phyloP scores from a whole-genome alignment of 2,797 vertebrate genomes.

The Champsocephalus gunnari region DNA sequence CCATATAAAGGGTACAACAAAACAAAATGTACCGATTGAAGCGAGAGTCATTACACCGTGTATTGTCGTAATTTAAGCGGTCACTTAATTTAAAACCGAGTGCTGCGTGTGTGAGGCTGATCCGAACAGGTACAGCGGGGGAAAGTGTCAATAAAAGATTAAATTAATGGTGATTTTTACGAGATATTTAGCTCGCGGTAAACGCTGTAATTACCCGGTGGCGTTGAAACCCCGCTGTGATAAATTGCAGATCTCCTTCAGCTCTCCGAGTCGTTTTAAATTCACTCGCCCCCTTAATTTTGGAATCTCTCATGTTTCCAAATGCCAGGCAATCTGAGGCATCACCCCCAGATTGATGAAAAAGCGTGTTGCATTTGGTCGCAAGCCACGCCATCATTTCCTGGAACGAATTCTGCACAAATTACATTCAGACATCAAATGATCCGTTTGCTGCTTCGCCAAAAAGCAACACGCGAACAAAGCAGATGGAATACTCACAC shows the following conservation, averaged over 20 bases:
- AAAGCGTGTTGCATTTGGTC: slow-evolving; percentile 56
- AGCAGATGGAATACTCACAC: slow-evolving; percentile 33
- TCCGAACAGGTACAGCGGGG: slow-evolving; percentile 17
- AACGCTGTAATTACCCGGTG: slow-evolving; percentile 35
- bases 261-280: slow-evolving; percentile 26
- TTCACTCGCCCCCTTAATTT: slow-evolving; percentile 33
- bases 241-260: slow-evolving; percentile 42
- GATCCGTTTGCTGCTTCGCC: slow-evolving; percentile 52
- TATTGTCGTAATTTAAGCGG: slow-evolving; percentile 44
- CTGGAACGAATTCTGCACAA: slow-evolving; percentile 58
- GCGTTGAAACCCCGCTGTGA: slow-evolving; percentile 42
- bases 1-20: slow-evolving; percentile 25
- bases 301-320: slow-evolving; percentile 39
- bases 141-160: slow-evolving; percentile 8
- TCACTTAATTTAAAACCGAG: slow-evolving; percentile 55
- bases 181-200: slow-evolving; percentile 27
- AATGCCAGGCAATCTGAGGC: slow-evolving; percentile 53
- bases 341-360: slow-evolving; percentile 34
- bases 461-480: slow-evolving; percentile 37
- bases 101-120: slow-evolving; percentile 24
- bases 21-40: slow-evolving; percentile 43
- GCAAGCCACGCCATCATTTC: slow-evolving; percentile 56
- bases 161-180: slow-evolving; percentile 2
- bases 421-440: slow-evolving; percentile 62
- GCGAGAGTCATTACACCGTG: slow-evolving; percentile 38